Evolutionary conservation across 2,888 invertebrate genomes (phyloP).

Genomic region (Pandemis corylana): DNA sequence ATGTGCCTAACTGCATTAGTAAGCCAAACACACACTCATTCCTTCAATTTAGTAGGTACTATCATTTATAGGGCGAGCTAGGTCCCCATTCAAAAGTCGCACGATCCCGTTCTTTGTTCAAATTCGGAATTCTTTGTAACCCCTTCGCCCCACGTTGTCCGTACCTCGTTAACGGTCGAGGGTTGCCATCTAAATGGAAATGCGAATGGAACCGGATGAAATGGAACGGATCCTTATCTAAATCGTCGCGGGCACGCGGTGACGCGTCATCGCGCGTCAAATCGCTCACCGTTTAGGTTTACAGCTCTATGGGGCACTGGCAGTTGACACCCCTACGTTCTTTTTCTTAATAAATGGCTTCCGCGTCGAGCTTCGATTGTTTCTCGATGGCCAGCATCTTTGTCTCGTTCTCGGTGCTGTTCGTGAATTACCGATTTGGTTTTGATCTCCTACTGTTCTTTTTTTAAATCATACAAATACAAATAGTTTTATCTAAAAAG

Average conservation of each 20-base stretch:
- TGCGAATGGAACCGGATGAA: conserved; percentile 35
- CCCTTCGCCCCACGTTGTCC: conserved; percentile 32
- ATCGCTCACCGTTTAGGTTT: conserved; percentile 23
- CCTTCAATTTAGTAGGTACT: not conserved
- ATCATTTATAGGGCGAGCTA: not conserved
- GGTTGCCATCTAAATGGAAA: conserved; percentile 42
- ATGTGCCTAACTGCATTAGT: not conserved
- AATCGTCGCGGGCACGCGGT: conserved; percentile 37
- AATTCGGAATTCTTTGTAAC: conserved; percentile 36
- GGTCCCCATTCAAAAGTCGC: conserved; percentile 17
- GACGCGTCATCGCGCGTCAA: conserved; percentile 26
- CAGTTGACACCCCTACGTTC: conserved; percentile 3
- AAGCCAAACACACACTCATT: not conserved
- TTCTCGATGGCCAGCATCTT: conserved; percentile 1
- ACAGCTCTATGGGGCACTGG: conserved; percentile 1
- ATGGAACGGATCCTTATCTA: conserved; percentile 40
- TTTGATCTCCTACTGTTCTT: not conserved
- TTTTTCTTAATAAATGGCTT: conserved; percentile 6
- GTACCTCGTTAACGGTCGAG: conserved; percentile 37
- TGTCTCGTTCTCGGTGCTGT: not conserved
- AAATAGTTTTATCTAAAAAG: too few relatives aligned
- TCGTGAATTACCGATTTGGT: not conserved
- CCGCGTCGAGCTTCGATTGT: not conserved
- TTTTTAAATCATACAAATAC: not conserved
- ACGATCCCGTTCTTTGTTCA: conserved; percentile 33